Percentiles rank a stretch among this genome's conserved stretches.
These are phyloP conservation scores for Upupa epops DNA, from an alignment of 2,113 vertebrate species.

Conservation along the genomic window DNA sequence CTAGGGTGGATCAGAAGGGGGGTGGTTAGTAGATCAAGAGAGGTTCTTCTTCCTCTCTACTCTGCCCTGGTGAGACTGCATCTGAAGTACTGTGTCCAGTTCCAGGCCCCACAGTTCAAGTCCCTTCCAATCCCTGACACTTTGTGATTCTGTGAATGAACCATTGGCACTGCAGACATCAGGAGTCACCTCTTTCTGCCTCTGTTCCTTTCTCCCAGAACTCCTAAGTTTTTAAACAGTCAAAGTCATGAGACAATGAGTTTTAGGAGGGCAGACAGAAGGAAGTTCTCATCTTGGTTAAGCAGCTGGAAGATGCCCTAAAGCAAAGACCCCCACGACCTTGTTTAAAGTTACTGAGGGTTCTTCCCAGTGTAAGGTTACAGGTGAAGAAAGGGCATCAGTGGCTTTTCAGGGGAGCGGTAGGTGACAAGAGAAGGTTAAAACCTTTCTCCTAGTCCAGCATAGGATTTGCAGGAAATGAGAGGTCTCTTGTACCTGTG, in stretches of 20 bases:
- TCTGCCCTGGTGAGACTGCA: too few species aligned
- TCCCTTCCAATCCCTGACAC: too few species aligned
- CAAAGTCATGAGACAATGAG: background rate
- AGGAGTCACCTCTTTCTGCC: background rate
- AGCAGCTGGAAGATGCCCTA: background rate
- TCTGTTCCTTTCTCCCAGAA: background rate
- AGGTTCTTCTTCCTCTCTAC: too few species aligned
- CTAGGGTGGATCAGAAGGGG: too few species aligned
- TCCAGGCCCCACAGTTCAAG: too few species aligned
- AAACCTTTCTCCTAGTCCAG: background rate
- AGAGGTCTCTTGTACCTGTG: background rate
- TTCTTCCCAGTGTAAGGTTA: background rate
- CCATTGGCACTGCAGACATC: background rate
- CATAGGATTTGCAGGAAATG: background rate
- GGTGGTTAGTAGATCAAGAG: too few species aligned
- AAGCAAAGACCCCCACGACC: background rate
- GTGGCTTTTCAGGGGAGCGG: background rate
- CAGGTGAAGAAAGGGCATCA: background rate
- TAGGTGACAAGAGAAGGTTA: background rate
- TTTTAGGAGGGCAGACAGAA: background rate
- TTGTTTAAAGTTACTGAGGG: background rate
- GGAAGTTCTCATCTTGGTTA: background rate
- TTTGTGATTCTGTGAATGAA: too few species aligned
- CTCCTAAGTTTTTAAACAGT: accelerated
- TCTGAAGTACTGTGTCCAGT: too few species aligned